These are phyloP conservation scores for Heteromormyrus szaboi DNA, from an alignment of 2,797 vertebrate genomes.

Conservation along the genomic window DNA sequence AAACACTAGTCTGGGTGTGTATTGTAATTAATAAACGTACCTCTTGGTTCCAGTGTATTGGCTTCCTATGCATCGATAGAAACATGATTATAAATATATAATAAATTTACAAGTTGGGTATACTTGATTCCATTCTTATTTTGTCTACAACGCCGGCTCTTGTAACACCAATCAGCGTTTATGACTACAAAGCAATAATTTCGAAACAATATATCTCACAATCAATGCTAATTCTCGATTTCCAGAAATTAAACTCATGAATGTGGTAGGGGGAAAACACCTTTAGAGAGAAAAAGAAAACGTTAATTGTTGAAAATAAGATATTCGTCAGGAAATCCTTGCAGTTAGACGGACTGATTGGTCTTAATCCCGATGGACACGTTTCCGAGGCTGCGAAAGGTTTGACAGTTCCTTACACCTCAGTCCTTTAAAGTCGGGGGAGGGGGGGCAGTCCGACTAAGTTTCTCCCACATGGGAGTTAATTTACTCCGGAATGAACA, in stretches of 20 bases:
- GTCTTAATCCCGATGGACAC: conserved; percentile 46
- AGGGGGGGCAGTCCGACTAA: neutral
- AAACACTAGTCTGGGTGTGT: conserved; percentile 36
- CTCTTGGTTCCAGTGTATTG: conserved; percentile 21
- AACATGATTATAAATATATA: neutral
- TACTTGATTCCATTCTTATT: neutral
- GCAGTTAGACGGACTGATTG: conserved; percentile 40
- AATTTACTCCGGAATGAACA: neutral
- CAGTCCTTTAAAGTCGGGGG: neutral
- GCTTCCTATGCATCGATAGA: neutral
- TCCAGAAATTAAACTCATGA: neutral
- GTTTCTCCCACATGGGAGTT: conserved; percentile 6
- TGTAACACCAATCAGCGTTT: neutral
- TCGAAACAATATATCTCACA: neutral
- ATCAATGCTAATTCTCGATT: neutral
- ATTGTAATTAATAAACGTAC: conserved; percentile 29
- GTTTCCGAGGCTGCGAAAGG: conserved; percentile 27
- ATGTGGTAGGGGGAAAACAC: neutral
- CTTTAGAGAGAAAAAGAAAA: conserved; percentile 14
- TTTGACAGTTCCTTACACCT: conserved; percentile 22
- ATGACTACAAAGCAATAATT: neutral
- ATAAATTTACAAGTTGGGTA: neutral
- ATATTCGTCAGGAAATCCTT: conserved; percentile 54
- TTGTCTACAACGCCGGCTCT: neutral
- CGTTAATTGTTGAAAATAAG: conserved; percentile 37